phyloP scores from a whole-genome alignment of 2,888 invertebrate species.

The Standfussiana lucernea region DNA sequence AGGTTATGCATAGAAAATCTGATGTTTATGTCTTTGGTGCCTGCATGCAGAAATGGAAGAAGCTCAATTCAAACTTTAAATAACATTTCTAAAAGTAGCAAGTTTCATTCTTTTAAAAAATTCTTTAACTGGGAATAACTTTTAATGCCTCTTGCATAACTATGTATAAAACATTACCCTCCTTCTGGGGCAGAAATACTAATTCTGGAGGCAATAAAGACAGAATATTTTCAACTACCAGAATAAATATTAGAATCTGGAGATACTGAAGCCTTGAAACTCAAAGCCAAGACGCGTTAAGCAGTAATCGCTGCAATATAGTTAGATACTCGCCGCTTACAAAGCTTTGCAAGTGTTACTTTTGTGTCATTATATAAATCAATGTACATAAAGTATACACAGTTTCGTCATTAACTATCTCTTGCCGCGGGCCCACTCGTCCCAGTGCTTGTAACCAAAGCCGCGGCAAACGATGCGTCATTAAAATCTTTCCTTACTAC shows the following conservation, averaged over 20 bases:
- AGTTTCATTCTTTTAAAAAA: background rate
- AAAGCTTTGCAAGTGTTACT: slow-evolving; percentile 14
- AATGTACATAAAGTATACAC: slow-evolving; percentile 21
- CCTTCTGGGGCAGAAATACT: background rate
- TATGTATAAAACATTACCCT: slow-evolving; percentile 10
- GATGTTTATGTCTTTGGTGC: background rate
- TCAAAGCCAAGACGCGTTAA: slow-evolving; percentile 9
- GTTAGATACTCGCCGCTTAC: slow-evolving; percentile 1
- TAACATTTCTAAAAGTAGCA: background rate
- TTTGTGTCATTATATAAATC: slow-evolving; percentile 30
- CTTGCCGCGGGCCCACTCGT: slow-evolving; percentile 12
- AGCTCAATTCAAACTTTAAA: background rate
- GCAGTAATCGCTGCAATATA: slow-evolving; percentile 42
- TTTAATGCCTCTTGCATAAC: background rate
- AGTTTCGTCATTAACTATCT: slow-evolving; percentile 46
- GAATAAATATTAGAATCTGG: slow-evolving; percentile 3
- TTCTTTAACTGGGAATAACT: background rate
- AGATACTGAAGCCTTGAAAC: slow-evolving; percentile 28
- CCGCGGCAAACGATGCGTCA: slow-evolving; percentile 62
- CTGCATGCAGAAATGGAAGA: background rate
- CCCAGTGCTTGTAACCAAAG: slow-evolving; percentile 33
- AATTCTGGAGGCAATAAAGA: slow-evolving; percentile 3
- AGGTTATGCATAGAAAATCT: background rate
- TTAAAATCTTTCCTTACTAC: slow-evolving; percentile 54
- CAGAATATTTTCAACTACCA: slow-evolving; percentile 1